These are phyloP conservation scores for Takifugu bimaculatus DNA, from an alignment of 2,113 vertebrate species.

Conservation along the genomic window DNA sequence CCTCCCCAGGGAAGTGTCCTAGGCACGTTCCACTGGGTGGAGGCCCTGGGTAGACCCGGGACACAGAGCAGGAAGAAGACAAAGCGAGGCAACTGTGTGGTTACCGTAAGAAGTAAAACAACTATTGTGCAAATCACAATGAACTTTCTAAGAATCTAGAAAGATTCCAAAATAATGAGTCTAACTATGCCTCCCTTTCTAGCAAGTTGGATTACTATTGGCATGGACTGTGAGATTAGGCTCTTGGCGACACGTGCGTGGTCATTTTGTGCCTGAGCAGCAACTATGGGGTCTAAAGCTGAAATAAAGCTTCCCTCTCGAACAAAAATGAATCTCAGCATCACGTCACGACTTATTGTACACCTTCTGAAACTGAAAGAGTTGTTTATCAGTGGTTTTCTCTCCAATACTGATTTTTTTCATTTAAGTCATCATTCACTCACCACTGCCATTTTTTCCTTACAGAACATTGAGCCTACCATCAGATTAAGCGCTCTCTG, in stretches of 20 bases:
- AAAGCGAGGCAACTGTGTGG: no score
- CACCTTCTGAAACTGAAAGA: conserved; percentile 61
- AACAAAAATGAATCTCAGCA: conserved; percentile 2
- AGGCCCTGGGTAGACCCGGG: no score
- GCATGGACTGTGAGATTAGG: conserved; percentile 30
- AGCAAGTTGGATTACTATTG: not conserved
- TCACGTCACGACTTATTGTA: conserved; percentile 24
- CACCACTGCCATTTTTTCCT: conserved; percentile 52
- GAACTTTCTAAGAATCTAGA: not conserved
- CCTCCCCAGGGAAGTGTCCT: no score
- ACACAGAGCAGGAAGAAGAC: no score
- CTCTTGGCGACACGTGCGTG: conserved; percentile 38
- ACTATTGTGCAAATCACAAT: no score
- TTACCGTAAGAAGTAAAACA: no score
- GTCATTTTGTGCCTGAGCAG: conserved; percentile 11
- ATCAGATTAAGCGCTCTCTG: conserved; percentile 87
- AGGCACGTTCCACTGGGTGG: no score
- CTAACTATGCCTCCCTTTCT: not conserved
- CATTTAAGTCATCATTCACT: conserved; percentile 63
- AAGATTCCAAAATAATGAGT: not conserved
- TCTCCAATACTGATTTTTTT: conserved; percentile 43
- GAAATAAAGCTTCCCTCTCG: conserved; percentile 11
- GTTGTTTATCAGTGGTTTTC: conserved; percentile 73
- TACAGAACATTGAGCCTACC: conserved; percentile 74
- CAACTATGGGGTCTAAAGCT: not conserved